These are phyloP conservation scores for silkworm (Bombyx mori) DNA, from an alignment of 1,140 invertebrate genomes.

Conservation along the genomic window ASM3026992v2 NC_085123.1:3411501-3412000, in stretches of 20 bases:
- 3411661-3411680: not conserved
- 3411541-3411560: slow-evolving; percentile 39
- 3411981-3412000: no score
- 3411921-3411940: no score
- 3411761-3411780: no score
- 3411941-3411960: no score
- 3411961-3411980: no score
- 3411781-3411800: no score
- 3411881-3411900: no score
- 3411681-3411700: not conserved
- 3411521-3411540: slow-evolving; percentile 38
- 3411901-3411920: no score
- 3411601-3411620: slow-evolving; percentile 5
- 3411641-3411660: slow-evolving; percentile 5
- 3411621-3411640: slow-evolving; percentile 21
- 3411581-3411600: slow-evolving; percentile 25
- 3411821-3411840: no score
- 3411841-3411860: no score
- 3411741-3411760: slow-evolving; percentile 30
- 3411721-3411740: not conserved
- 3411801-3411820: no score
- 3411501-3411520: slow-evolving; percentile 35
- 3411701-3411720: not conserved
- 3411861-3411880: no score
- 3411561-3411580: slow-evolving; percentile 32